Evolutionary conservation across 1,140 invertebrate genomes (phyloP).

Genomic region (Druon quercuslanigerum): DNA sequence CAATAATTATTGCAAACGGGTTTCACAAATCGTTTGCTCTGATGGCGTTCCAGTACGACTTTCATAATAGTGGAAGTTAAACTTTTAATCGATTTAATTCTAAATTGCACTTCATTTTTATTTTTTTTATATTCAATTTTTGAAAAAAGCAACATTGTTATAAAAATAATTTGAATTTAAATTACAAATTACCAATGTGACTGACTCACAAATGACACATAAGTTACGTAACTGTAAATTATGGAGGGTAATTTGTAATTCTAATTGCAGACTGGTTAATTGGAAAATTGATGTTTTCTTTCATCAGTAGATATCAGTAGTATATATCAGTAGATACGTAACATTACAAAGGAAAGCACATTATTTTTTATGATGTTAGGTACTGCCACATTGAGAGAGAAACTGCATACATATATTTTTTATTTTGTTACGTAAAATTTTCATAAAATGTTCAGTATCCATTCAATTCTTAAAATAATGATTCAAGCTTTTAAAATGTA

Average conservation of each 20-base stretch:
- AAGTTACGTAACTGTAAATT: conserved; percentile 10
- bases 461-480: no score
- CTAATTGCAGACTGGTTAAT: neutral
- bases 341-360: no score
- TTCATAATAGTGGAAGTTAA: neutral
- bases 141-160: neutral
- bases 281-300: neutral
- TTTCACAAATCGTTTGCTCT: conserved; percentile 24
- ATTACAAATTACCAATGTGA: conserved; percentile 15
- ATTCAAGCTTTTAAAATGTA: no score
- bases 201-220: neutral
- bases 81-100: conserved; percentile 1
- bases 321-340: no score
- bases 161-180: neutral
- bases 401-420: no score
- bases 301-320: neutral
- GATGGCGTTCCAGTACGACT: conserved; percentile 22
- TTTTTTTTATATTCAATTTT: neutral
- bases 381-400: no score
- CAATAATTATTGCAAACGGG: conserved; percentile 3
- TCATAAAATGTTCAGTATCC: no score
- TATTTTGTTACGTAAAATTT: no score
- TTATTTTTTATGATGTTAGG: no score
- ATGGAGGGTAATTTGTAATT: conserved; percentile 13
- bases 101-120: neutral